Conservation (phyloP, 2,888 invertebrate genomes). For the Chymomyza amoena region DNA sequence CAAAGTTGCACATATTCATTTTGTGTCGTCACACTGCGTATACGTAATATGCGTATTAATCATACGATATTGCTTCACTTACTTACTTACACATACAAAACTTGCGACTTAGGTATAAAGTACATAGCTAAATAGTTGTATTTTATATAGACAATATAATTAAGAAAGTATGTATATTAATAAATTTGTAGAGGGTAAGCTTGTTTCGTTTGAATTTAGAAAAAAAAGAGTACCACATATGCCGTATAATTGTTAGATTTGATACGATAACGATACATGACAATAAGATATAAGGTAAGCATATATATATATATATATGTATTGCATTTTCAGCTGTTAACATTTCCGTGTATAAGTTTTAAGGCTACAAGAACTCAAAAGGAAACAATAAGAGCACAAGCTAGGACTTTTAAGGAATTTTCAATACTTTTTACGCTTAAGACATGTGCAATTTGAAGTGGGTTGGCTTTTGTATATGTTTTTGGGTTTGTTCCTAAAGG, state of each 20-base stretch:
- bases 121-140: not conserved
- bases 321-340: slow-evolving; percentile 27
- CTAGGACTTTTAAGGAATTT: slow-evolving; percentile 17
- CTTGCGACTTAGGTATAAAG: not conserved
- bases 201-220: slow-evolving; percentile 33
- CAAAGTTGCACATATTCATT: no score
- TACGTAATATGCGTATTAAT: slow-evolving; percentile 19
- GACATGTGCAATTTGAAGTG: slow-evolving; percentile 63
- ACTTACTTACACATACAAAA: not conserved
- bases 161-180: slow-evolving; percentile 32
- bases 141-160: not conserved
- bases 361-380: slow-evolving; percentile 27
- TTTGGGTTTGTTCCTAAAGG: not conserved
- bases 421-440: slow-evolving; percentile 36
- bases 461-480: not conserved
- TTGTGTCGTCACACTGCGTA: slow-evolving; percentile 22
- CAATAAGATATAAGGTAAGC: not conserved
- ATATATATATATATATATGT: slow-evolving; percentile 7
- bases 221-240: slow-evolving; percentile 25
- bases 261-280: slow-evolving; percentile 28
- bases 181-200: slow-evolving; percentile 8
- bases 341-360: slow-evolving; percentile 34
- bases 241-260: slow-evolving; percentile 23
- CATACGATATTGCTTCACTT: not conserved
- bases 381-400: slow-evolving; percentile 33